These are phyloP conservation scores for Tylochromis polylepis DNA, from an alignment of 2,113 vertebrate genomes.

Conservation along the genomic window DNA sequence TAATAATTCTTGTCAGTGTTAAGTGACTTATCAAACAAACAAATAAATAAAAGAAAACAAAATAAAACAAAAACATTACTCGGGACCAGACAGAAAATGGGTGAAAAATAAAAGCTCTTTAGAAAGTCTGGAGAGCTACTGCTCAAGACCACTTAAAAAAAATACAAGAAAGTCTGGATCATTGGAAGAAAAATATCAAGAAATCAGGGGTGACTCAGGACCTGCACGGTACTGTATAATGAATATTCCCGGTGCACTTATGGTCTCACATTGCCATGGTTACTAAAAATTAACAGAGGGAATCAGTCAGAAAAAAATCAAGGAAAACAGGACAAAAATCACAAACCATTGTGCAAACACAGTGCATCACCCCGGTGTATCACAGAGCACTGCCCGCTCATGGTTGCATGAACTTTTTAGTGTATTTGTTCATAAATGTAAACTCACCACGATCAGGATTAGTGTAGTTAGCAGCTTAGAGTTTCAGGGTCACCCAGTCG, in stretches of 20 bases:
- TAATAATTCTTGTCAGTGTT: not conserved
- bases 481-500: not conserved
- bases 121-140: not conserved
- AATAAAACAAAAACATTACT: not conserved
- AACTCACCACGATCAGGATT: slow-evolving; percentile 11
- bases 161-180: not conserved
- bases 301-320: not conserved
- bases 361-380: not conserved
- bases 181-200: not conserved
- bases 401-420: not conserved
- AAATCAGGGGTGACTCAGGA: not conserved
- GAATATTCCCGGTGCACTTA: not conserved
- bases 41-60: not conserved
- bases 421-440: not conserved
- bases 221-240: not conserved
- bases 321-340: not conserved
- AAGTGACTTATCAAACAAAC: not conserved
- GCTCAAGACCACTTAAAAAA: not conserved
- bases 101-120: not conserved
- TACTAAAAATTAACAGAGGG: not conserved
- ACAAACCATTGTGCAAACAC: not conserved
- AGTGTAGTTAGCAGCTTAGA: not conserved
- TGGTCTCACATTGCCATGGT: slow-evolving; percentile 26
- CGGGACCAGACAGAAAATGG: not conserved
- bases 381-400: not conserved